phyloP scores from a whole-genome alignment of 2,797 vertebrate genomes.

The Sebastes cheni region DNA sequence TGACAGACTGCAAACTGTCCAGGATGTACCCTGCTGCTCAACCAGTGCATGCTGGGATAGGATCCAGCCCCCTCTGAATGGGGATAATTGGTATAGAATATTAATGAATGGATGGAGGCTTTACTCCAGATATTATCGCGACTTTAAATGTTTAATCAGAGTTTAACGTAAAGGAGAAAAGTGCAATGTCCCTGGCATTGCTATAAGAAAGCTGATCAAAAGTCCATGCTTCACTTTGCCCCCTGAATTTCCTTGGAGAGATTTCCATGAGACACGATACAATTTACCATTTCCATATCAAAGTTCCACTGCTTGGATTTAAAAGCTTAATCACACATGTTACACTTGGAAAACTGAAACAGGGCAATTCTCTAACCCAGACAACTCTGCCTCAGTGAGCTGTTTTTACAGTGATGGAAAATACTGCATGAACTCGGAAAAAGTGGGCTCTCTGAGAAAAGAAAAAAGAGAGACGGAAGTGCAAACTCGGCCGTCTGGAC shows the following conservation, averaged over 20 bases:
- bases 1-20: background rate
- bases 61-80: background rate
- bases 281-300: constrained; percentile 69
- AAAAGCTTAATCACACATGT: constrained; percentile 65
- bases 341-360: constrained; percentile 72
- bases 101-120: background rate
- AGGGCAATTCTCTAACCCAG: constrained; percentile 70
- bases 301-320: constrained; percentile 59
- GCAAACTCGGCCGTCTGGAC: constrained; percentile 76
- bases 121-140: background rate
- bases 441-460: constrained; percentile 53
- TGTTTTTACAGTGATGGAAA: constrained; percentile 80
- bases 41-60: background rate
- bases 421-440: constrained; percentile 74
- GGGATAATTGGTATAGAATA: background rate
- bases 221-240: constrained; percentile 36
- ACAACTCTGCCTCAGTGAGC: constrained; percentile 69
- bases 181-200: background rate
- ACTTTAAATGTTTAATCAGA: background rate
- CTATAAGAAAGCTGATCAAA: background rate
- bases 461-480: constrained; percentile 63
- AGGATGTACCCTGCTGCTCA: background rate
- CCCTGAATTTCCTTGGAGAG: constrained; percentile 34
- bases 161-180: background rate
- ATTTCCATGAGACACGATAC: constrained; percentile 63